Evolutionary conservation across 2,113 vertebrate species (phyloP).

Genomic region (Eulacestoma nigropectus): DNA sequence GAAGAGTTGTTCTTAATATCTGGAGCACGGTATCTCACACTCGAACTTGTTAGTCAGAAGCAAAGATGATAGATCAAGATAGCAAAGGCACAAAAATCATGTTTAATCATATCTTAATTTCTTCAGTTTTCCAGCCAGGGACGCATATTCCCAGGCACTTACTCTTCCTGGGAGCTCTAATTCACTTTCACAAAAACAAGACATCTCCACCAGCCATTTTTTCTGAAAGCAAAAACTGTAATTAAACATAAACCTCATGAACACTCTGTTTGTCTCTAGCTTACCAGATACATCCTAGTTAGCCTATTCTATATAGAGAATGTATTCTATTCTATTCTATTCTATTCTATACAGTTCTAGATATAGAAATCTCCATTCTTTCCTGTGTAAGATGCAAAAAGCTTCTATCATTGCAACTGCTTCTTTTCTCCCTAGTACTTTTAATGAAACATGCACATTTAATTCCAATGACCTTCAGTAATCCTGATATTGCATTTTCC

Average conservation of each 20-base stretch:
- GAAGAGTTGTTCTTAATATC: not conserved
- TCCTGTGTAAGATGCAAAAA: not conserved
- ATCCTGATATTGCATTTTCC: not conserved
- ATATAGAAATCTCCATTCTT: not conserved
- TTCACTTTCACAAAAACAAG: not conserved
- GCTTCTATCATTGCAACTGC: not conserved
- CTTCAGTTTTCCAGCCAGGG: not conserved
- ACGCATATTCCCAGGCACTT: not conserved
- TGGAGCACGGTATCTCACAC: not conserved
- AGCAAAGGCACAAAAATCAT: not conserved
- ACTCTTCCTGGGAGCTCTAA: not conserved
- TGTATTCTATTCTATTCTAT: not conserved
- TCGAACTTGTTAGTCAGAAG: not conserved
- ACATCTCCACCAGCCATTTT: accelerated
- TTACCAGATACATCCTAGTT: not conserved
- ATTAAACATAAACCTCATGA: not conserved
- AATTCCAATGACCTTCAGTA: not conserved
- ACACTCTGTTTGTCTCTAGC: not conserved
- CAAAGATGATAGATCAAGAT: not conserved
- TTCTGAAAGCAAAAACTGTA: not conserved
- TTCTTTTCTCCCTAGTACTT: not conserved
- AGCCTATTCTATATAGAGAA: not conserved
- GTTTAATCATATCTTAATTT: not conserved
- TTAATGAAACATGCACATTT: not conserved
- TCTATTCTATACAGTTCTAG: not conserved